Percentiles rank a stretch among this genome's conserved stretches.
Evolutionary conservation across 2,113 vertebrate genomes (phyloP).

Genomic region (Brachypteracias leptosomus): DNA sequence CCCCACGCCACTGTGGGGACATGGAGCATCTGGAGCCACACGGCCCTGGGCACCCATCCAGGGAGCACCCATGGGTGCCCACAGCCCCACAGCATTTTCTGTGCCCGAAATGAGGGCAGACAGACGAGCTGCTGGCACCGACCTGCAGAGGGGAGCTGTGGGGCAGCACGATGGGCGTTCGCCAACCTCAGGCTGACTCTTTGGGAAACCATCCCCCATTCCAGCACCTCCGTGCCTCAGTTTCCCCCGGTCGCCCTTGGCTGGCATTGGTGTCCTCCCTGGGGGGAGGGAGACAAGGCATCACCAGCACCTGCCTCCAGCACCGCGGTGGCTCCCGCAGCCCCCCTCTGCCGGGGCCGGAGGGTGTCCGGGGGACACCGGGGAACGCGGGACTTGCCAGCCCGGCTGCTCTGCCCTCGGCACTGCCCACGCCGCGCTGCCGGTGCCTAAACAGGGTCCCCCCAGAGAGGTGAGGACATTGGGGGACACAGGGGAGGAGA

Average conservation of each 20-base stretch:
- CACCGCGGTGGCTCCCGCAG: neutral
- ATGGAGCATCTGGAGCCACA: neutral
- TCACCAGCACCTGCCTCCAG: neutral
- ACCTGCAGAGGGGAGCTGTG: neutral
- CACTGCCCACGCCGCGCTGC: neutral
- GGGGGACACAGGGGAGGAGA: neutral
- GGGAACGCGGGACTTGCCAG: neutral
- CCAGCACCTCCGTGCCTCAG: neutral
- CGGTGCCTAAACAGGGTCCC: neutral
- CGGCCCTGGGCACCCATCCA: too few species aligned
- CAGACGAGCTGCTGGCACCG: rapidly evolving
- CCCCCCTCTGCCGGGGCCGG: rapidly evolving
- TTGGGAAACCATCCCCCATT: neutral
- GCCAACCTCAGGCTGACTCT: neutral
- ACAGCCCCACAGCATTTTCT: rapidly evolving
- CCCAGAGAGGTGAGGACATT: rapidly evolving
- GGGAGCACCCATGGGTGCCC: neutral
- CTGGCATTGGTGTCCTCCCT: neutral
- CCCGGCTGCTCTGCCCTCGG: rapidly evolving
- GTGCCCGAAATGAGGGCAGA: neutral
- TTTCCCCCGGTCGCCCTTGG: neutral
- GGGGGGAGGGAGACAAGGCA: neutral
- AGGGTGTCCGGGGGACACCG: neutral
- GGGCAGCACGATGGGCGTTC: neutral
- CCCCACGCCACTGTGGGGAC: rapidly evolving